phyloP scores from a whole-genome alignment of 2,797 vertebrate species.

The Hapalemur alaotrensis region DNA sequence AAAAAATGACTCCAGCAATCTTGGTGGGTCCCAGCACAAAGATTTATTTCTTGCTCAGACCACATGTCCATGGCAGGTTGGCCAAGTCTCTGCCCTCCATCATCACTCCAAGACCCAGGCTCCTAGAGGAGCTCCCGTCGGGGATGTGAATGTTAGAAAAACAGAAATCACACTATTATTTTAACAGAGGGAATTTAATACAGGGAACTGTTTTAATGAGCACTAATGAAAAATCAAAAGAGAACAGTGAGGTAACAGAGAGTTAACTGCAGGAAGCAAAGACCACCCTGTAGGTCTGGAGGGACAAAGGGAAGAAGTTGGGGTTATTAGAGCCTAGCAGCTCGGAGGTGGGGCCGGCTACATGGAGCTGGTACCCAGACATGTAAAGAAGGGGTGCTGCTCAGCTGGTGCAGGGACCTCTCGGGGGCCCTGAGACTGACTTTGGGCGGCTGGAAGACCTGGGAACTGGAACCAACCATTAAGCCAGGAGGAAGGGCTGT shows the following conservation, averaged over 20 bases:
- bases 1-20: not conserved
- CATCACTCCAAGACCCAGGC: not conserved
- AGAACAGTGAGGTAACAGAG: not conserved
- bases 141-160: not conserved
- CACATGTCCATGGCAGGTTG: too few relatives aligned
- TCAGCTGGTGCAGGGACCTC: not conserved
- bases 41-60: not conserved
- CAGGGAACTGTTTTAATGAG: not conserved
- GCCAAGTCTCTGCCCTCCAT: not conserved
- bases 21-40: not conserved
- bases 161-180: not conserved
- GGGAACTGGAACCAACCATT: not conserved
- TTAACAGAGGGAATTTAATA: not conserved
- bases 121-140: not conserved
- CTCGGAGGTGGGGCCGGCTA: fast-evolving
- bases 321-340: not conserved
- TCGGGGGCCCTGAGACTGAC: fast-evolving
- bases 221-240: not conserved
- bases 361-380: not conserved
- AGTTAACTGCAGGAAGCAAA: not conserved
- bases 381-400: fast-evolving
- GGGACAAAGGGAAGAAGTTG: not conserved
- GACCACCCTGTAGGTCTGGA: not conserved
- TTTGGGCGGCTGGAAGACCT: not conserved
- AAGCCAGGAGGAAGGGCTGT: not conserved